phyloP scores from a whole-genome alignment of 2,113 vertebrate genomes.

The Chlamydotis undulata region DNA sequence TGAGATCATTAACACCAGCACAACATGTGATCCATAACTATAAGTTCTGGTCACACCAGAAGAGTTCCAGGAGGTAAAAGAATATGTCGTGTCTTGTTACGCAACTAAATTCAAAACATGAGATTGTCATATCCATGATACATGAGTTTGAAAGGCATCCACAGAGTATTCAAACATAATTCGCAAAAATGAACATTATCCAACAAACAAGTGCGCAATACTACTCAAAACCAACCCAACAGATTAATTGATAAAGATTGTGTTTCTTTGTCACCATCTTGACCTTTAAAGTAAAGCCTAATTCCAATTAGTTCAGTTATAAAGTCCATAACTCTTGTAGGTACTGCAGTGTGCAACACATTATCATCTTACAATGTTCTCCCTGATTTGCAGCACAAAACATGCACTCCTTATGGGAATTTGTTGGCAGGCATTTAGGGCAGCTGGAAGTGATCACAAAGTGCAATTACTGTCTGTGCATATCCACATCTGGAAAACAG shows the following conservation, averaged over 20 bases:
- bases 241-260: slow-evolving; percentile 69
- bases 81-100: slow-evolving; percentile 58
- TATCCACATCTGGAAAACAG: slow-evolving; percentile 92
- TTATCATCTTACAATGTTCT: slow-evolving; percentile 88
- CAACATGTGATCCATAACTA: background rate
- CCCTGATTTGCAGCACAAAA: slow-evolving; percentile 86
- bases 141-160: slow-evolving; percentile 12
- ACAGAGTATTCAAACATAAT: slow-evolving; percentile 17
- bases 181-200: slow-evolving; percentile 32
- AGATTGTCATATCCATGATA: background rate
- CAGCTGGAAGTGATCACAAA: slow-evolving; percentile 98
- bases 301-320: slow-evolving; percentile 86
- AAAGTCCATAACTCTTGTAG: slow-evolving; percentile 83
- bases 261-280: slow-evolving; percentile 71
- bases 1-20: slow-evolving; percentile 20
- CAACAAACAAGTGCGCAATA: slow-evolving; percentile 48
- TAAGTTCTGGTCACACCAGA: slow-evolving; percentile 60
- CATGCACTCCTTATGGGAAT: slow-evolving; percentile 84
- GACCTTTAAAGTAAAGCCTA: slow-evolving; percentile 75
- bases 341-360: slow-evolving; percentile 81
- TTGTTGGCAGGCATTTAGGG: slow-evolving; percentile 84
- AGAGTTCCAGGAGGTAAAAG: slow-evolving; percentile 33
- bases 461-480: slow-evolving; percentile 95
- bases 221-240: slow-evolving; percentile 31
- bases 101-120: slow-evolving; percentile 43